Conservation (phyloP, 2,888 invertebrate species). For the Myathropa florea region DNA sequence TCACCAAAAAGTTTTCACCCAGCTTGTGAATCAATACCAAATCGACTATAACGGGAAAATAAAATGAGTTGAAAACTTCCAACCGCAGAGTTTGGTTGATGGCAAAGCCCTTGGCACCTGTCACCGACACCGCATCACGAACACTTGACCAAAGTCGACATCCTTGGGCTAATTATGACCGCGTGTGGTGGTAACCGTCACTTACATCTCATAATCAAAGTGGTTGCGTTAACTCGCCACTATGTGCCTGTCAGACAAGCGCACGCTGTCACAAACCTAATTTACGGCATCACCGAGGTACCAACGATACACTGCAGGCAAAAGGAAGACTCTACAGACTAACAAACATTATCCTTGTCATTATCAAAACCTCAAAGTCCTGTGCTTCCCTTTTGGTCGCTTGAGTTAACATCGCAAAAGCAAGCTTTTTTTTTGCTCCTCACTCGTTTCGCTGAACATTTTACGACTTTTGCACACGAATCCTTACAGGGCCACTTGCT, state of each 20-base stretch:
- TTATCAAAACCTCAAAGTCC: slow-evolving; percentile 53
- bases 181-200: background rate
- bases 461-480: slow-evolving; percentile 45
- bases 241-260: slow-evolving; percentile 6
- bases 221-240: background rate
- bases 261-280: background rate
- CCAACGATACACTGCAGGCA: background rate
- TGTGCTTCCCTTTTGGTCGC: slow-evolving; percentile 25
- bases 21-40: background rate
- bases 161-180: background rate
- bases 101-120: background rate
- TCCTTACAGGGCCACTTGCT: slow-evolving; percentile 1
- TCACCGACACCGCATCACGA: background rate
- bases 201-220: background rate
- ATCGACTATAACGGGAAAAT: background rate
- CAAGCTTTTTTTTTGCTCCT: background rate
- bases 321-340: background rate
- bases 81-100: background rate
- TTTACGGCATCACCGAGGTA: background rate
- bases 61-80: background rate
- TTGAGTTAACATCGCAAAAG: slow-evolving; percentile 15
- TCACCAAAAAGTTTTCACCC: too few species aligned
- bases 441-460: slow-evolving; percentile 7
- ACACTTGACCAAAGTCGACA: background rate
- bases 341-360: slow-evolving; percentile 36